Evolutionary conservation across 2,797 vertebrate genomes (phyloP), one percentile per base, ranked within the genome.

Genomic region (Coracias cyanogaster): DNA sequence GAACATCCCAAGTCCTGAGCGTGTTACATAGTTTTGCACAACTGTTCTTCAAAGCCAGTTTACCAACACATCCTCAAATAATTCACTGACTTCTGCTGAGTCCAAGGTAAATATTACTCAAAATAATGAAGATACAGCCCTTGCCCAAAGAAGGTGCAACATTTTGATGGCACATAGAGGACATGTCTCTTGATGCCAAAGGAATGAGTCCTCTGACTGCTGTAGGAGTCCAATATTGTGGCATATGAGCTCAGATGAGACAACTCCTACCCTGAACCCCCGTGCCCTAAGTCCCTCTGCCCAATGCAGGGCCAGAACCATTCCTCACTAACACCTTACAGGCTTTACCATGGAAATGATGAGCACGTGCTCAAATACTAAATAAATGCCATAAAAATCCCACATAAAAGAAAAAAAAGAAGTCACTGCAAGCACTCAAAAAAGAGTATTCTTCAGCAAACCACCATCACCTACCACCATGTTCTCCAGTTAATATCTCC

Each of bases 171-270:
- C 77, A 71, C 0, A 0, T 6, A 31, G 46, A 71, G 54, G 52
- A 7, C 45, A 6, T 0, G 5, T 45, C 72, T 87, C 0, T 0
- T 9, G 15, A 29, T 22, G 25, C 5, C 39, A 46, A 66, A 80
- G 64, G 61, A 62, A 48, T 9, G 33, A 78, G 26, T 12, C 43
- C 25, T 64, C 54, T 71, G 69, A 6, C 52, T 17, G 21, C 13
- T 73, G 15, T 2, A 28, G 28, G 39, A 70, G 18, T 10, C 51
- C 24, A 65, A 19, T 26, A 17, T 0, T 8, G 25, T 21, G 20
- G 45, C 1, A 1, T 18, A 26, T 48, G 49, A 69, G 55, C 48
- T 90, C 66, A 24, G 41, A 20, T 13, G 71, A 84, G 58, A 35
- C 48, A 41, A 51, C 4, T 25, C 41, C 33, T 57, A 74, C 26